A percentile compares a stretch with the other conserved stretches of the same genome.
Evolutionary conservation across 2,888 invertebrate genomes (phyloP).

Genomic region (Julus scandinavius): DNA sequence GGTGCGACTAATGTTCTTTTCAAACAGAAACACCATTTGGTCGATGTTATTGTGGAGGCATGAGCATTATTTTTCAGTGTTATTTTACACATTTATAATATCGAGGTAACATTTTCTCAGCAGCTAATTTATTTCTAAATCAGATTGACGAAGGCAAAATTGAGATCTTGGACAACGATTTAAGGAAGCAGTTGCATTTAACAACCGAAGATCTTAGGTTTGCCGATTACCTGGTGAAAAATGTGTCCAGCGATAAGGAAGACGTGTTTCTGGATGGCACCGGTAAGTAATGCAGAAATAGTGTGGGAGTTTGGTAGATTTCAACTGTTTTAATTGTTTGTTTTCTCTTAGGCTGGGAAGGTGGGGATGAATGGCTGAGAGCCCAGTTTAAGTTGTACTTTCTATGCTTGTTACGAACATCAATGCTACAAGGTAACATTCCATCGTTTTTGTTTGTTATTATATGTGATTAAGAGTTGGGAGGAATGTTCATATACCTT

Average conservation of each 20-base stretch:
- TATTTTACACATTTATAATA: not conserved
- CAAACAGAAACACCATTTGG: constrained; percentile 90
- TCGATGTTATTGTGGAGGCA: constrained; percentile 91
- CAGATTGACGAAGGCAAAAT: constrained; percentile 84
- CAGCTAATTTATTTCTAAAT: constrained; percentile 55
- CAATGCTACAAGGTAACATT: constrained; percentile 75
- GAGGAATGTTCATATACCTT: no score
- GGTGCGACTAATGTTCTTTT: constrained; percentile 99
- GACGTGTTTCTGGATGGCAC: constrained; percentile 79
- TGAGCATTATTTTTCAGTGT: constrained; percentile 58
- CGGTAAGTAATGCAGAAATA: constrained; percentile 64
- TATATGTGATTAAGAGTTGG: not conserved
- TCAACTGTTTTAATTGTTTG: no score
- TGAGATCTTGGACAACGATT: constrained; percentile 81
- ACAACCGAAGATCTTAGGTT: constrained; percentile 96
- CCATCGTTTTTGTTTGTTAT: not conserved
- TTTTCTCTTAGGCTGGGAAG: constrained; percentile 76
- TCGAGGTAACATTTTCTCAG: not conserved
- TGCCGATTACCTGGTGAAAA: constrained; percentile 89
- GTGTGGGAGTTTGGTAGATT: not conserved
- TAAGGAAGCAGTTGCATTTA: constrained; percentile 84
- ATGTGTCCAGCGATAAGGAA: constrained; percentile 71
- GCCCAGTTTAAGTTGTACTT: constrained; percentile 91
- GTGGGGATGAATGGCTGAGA: constrained; percentile 96
- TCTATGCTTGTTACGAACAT: constrained; percentile 82